Conservation (phyloP, 2,888 invertebrate genomes). For the Apamea monoglypha region DNA sequence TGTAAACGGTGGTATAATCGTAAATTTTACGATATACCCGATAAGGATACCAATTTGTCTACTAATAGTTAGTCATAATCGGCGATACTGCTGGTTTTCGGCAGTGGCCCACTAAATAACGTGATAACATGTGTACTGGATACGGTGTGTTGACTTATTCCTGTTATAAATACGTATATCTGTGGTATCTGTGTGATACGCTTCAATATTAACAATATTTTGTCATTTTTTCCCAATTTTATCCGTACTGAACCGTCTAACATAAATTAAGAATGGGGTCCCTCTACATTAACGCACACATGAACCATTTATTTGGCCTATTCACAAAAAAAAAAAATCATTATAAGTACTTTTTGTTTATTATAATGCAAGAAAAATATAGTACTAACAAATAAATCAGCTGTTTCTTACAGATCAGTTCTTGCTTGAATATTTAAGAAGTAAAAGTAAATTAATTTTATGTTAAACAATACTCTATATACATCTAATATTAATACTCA, state of each 20-base stretch:
- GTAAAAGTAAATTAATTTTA: not conserved
- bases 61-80: constrained; percentile 79
- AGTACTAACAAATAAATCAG: constrained; percentile 9
- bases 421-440: not conserved
- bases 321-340: not conserved
- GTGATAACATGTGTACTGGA: constrained; percentile 77
- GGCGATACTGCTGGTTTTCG: constrained; percentile 77
- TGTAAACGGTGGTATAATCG: constrained; percentile 78
- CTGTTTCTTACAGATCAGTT: not conserved
- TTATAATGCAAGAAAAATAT: not conserved
- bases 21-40: constrained; percentile 84
- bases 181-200: constrained; percentile 55
- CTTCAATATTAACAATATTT: constrained; percentile 53
- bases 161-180: constrained; percentile 58
- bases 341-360: not conserved
- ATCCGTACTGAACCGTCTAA: not conserved
- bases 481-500: not conserved
- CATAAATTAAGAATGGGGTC: not conserved
- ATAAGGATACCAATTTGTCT: constrained; percentile 86
- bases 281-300: constrained; percentile 1
- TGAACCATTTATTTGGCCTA: not conserved
- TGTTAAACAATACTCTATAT: not conserved
- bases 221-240: constrained; percentile 35
- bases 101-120: constrained; percentile 80
- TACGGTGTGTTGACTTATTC: constrained; percentile 64